Evolutionary conservation across 2,888 invertebrate species (phyloP).

Genomic region (Drosophila buzzatii): DNA sequence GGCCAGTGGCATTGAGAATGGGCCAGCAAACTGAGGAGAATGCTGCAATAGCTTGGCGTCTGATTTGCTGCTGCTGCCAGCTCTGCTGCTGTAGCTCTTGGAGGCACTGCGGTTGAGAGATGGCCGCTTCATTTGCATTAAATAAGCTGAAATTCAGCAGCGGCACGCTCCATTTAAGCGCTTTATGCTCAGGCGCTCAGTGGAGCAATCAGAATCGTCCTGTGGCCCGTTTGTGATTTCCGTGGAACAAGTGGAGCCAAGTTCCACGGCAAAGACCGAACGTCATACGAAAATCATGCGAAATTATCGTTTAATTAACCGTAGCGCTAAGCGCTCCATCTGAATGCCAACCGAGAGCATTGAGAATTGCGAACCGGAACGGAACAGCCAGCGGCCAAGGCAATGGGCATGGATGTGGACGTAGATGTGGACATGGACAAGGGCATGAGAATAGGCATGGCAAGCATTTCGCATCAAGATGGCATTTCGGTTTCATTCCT

Average conservation of each 20-base stretch:
- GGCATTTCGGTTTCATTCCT: slow-evolving; percentile 30
- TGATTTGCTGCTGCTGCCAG: background rate
- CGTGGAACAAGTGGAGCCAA: slow-evolving; percentile 42
- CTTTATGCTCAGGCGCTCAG: slow-evolving; percentile 64
- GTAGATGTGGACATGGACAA: background rate
- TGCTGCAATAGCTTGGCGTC: slow-evolving; percentile 10
- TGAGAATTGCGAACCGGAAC: slow-evolving; percentile 26
- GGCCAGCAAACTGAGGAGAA: background rate
- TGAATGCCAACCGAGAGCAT: slow-evolving; percentile 32
- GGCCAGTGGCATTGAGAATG: background rate
- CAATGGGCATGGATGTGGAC: background rate
- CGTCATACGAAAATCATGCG: slow-evolving; percentile 63
- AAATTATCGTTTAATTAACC: slow-evolving; percentile 84
- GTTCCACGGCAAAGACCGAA: slow-evolving; percentile 12
- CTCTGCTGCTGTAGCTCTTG: slow-evolving; percentile 6
- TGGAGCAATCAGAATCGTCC: slow-evolving; percentile 45
- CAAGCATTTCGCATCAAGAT: slow-evolving; percentile 16
- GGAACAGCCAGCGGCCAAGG: slow-evolving; percentile 8
- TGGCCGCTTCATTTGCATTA: slow-evolving; percentile 84
- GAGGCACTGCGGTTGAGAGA: slow-evolving; percentile 27
- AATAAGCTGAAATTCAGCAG: slow-evolving; percentile 84
- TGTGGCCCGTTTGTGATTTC: slow-evolving; percentile 41
- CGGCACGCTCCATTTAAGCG: slow-evolving; percentile 77
- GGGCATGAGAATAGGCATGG: slow-evolving; percentile 4
- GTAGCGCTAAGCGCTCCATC: slow-evolving; percentile 66